Percentiles rank a stretch among this genome's conserved stretches.
These are phyloP conservation scores for Sthenelais limicola DNA, from an alignment of 2,888 invertebrate species.

Conservation along the genomic window DNA sequence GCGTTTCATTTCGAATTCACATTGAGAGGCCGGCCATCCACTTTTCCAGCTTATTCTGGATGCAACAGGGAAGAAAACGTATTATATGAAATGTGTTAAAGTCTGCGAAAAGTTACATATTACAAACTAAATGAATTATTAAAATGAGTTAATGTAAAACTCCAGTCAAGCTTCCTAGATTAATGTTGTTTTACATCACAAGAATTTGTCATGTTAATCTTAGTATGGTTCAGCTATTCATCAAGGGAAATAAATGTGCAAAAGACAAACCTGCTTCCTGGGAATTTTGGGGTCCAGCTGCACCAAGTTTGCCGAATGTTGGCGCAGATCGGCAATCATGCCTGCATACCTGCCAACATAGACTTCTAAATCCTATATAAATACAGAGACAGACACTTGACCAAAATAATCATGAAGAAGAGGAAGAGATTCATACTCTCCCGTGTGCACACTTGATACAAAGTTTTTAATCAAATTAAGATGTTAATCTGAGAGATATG, in stretches of 20 bases:
- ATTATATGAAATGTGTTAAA: background rate
- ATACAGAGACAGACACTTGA: no score
- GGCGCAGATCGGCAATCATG: constrained; percentile 66
- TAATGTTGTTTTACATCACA: no score
- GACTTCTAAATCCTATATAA: constrained; percentile 81
- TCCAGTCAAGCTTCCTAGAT: background rate
- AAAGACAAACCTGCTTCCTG: constrained; percentile 70
- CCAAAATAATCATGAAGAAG: no score
- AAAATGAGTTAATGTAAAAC: no score
- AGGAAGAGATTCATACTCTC: no score
- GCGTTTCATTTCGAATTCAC: constrained; percentile 76
- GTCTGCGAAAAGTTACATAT: background rate
- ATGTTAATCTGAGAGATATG: no score
- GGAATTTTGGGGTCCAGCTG: constrained; percentile 75
- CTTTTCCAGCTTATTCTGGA: constrained; percentile 60
- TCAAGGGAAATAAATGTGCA: no score
- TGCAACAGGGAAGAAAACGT: background rate
- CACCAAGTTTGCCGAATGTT: constrained; percentile 64
- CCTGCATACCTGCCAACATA: constrained; percentile 69
- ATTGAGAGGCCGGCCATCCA: constrained; percentile 78
- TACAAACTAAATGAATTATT: no score
- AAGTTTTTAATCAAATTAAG: no score
- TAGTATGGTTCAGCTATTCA: no score
- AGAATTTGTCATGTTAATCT: no score
- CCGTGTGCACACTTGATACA: no score